These are phyloP conservation scores for Oenanthe oenanthe DNA, from an alignment of 2,113 vertebrate genomes.

Conservation along the genomic window DNA sequence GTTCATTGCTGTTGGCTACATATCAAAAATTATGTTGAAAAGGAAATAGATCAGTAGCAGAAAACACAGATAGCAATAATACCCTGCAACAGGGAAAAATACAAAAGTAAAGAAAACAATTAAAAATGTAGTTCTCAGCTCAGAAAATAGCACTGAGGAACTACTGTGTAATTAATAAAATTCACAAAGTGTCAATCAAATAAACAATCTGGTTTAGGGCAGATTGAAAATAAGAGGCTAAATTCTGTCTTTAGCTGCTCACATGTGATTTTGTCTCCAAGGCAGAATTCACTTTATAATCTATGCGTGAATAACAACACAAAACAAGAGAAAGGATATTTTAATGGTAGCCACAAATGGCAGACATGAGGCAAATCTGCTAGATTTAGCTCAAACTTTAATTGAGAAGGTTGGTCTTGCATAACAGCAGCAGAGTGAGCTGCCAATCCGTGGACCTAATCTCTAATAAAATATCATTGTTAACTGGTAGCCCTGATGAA, in stretches of 20 bases:
- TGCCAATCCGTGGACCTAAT: slow-evolving; percentile 17
- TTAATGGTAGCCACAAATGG: slow-evolving; percentile 11
- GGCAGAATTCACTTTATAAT: slow-evolving; percentile 34
- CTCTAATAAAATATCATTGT: slow-evolving; percentile 34
- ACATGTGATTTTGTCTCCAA: slow-evolving; percentile 15
- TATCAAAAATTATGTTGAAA: slow-evolving; percentile 9
- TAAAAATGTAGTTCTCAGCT: background rate
- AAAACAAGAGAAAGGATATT: slow-evolving; percentile 24
- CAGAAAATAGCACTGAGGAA: background rate
- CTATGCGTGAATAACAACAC: background rate
- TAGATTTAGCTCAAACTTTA: slow-evolving; percentile 18
- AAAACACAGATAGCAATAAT: background rate
- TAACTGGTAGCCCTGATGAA: slow-evolving; percentile 5
- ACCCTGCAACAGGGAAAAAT: background rate
- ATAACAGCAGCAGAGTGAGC: background rate
- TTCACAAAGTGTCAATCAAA: slow-evolving; percentile 44
- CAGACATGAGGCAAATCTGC: slow-evolving; percentile 7
- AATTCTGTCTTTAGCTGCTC: slow-evolving; percentile 31
- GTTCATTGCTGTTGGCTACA: slow-evolving; percentile 15
- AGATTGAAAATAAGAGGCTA: slow-evolving; percentile 32
- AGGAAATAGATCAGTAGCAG: background rate
- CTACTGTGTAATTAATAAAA: slow-evolving; percentile 49
- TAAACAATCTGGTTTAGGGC: background rate
- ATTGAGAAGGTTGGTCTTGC: slow-evolving; percentile 54
- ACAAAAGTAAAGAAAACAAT: background rate